A percentile compares a stretch with the other conserved stretches of the same genome.
Evolutionary conservation across 2,888 invertebrate species (phyloP).

Genomic region (Tridacna crocea): DNA sequence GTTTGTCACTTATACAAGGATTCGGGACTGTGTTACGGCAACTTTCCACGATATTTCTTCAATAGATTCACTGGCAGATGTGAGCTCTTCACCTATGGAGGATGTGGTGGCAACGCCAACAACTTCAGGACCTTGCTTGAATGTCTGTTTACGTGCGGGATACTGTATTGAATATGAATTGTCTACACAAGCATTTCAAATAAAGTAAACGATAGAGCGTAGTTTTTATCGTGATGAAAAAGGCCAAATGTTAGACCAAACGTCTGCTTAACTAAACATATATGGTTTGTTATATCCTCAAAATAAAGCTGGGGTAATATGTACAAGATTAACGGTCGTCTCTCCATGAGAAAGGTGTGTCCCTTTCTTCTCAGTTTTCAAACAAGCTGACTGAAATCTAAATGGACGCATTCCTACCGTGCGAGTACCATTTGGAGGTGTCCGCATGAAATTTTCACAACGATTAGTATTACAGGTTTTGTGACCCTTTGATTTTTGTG

Average conservation of each 20-base stretch:
- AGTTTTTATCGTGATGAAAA: neutral
- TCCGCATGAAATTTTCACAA: too few species aligned
- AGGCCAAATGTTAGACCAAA: neutral
- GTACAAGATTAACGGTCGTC: too few species aligned
- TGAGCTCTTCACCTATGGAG: neutral
- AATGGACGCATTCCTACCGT: too few species aligned
- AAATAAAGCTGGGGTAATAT: too few species aligned
- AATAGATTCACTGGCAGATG: neutral
- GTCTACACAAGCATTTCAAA: neutral
- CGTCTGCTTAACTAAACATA: too few species aligned
- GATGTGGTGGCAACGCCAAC: neutral
- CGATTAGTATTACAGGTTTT: too few species aligned
- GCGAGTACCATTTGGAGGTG: too few species aligned
- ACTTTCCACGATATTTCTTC: neutral
- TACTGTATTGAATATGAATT: neutral
- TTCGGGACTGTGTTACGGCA: neutral
- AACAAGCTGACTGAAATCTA: too few species aligned
- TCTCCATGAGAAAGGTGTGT: too few species aligned
- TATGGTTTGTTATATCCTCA: too few species aligned
- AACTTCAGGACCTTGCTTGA: neutral
- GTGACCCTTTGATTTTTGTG: too few species aligned
- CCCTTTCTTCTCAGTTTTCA: too few species aligned
- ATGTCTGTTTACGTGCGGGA: neutral
- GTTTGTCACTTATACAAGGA: neutral
- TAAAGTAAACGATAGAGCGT: neutral